Conservation (phyloP, 2,888 invertebrate species). For the Mythimna vitellina region DNA sequence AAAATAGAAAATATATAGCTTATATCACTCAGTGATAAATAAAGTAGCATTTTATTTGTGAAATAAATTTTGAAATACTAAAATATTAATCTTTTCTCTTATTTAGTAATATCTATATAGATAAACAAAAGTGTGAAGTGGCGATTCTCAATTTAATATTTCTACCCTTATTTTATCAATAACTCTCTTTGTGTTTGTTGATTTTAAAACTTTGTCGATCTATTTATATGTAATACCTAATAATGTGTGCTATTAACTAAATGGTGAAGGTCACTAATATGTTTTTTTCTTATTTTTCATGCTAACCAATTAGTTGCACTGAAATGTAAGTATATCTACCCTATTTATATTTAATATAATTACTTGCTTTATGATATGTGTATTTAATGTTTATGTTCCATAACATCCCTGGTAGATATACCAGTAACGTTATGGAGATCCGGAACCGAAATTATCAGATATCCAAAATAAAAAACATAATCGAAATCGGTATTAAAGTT, state of each 20-base stretch:
- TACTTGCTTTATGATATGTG: not conserved
- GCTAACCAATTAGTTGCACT: conserved; percentile 85
- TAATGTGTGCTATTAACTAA: conserved; percentile 3
- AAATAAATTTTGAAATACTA: no score
- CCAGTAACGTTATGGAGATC: no score
- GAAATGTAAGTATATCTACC: conserved; percentile 85
- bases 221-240: not conserved
- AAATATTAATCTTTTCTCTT: not conserved
- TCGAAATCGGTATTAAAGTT: no score
- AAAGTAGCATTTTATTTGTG: no score
- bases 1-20: no score
- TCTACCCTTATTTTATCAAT: no score
- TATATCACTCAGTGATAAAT: no score
- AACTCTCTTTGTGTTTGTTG: not conserved
- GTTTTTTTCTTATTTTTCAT: conserved; percentile 75
- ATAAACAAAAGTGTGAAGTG: conserved; percentile 36
- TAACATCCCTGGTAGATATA: no score
- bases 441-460: no score
- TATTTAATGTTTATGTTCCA: not conserved
- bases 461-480: no score
- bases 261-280: conserved; percentile 63
- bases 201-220: not conserved
- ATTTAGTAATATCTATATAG: no score
- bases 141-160: conserved; percentile 30
- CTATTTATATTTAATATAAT: not conserved